Percentiles rank a stretch among this genome's conserved stretches.
phyloP scores from a whole-genome alignment of 2,888 invertebrate species.

The Drosophila nr. fundita region DNA sequence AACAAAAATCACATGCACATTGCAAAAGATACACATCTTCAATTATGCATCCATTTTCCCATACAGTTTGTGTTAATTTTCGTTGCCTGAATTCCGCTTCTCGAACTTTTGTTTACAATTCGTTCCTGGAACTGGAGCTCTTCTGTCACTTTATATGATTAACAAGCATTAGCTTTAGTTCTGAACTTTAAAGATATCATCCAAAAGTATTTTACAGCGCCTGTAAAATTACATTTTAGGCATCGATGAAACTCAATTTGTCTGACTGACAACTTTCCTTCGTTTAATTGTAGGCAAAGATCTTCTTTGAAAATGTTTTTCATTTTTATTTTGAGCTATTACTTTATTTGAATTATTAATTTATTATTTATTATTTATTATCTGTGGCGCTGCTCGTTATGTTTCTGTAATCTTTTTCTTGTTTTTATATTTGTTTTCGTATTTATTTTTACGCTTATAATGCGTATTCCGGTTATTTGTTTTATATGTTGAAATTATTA shows the following conservation, averaged over 20 bases:
- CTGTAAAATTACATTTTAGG: not conserved
- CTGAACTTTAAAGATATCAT: not conserved
- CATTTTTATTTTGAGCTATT: not conserved
- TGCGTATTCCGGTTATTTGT: conserved; percentile 46
- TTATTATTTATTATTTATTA: not conserved
- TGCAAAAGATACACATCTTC: conserved; percentile 39
- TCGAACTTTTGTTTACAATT: not conserved
- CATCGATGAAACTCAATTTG: not conserved
- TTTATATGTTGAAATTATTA: conserved; percentile 61
- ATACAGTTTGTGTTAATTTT: not conserved
- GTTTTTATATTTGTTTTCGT: not conserved
- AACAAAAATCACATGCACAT: conserved; percentile 17
- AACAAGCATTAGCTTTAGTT: not conserved
- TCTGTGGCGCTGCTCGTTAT: not conserved
- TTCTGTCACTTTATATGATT: not conserved
- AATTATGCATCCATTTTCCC: conserved; percentile 39
- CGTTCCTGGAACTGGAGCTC: not conserved
- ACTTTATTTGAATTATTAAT: not conserved
- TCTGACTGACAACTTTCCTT: not conserved
- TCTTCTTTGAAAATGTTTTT: not conserved
- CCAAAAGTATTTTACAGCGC: not conserved
- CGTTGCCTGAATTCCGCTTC: conserved; percentile 10
- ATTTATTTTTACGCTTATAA: not conserved
- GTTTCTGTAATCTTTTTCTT: not conserved
- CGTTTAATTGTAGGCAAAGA: not conserved